Evolutionary conservation across 2,888 invertebrate genomes (phyloP).

Genomic region (Lycocerus yunnanus): DNA sequence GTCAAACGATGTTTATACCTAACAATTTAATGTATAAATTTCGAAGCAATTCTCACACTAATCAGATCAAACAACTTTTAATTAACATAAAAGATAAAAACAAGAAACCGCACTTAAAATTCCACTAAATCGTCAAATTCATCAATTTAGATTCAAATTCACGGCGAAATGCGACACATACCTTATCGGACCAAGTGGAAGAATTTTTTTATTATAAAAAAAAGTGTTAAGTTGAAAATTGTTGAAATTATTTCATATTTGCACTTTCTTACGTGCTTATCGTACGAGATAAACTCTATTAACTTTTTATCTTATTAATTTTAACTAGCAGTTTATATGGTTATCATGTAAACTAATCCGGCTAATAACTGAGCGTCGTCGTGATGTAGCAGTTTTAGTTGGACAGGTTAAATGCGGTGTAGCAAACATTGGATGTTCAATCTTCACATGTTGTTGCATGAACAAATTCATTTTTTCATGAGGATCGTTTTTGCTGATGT

Average conservation of each 20-base stretch:
- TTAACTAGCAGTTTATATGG: slow-evolving; percentile 6
- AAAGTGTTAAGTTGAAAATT: background rate
- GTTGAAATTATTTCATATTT: background rate
- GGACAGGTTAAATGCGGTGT: slow-evolving; percentile 45
- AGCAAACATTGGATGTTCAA: slow-evolving; percentile 41
- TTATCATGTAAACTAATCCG: slow-evolving; percentile 20
- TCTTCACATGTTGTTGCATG: slow-evolving; percentile 40
- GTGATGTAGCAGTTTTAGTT: slow-evolving; percentile 40
- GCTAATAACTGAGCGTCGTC: slow-evolving; percentile 24
- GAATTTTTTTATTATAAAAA: background rate
- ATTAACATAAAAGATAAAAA: background rate
- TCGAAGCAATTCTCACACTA: slow-evolving; percentile 1
- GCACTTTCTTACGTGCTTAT: background rate
- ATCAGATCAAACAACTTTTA: slow-evolving; percentile 3
- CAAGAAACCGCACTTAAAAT: background rate
- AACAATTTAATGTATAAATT: background rate
- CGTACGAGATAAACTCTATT: slow-evolving; percentile 1
- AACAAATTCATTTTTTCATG: slow-evolving; percentile 32
- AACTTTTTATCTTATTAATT: slow-evolving; percentile 22
- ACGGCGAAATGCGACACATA: background rate
- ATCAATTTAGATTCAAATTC: background rate
- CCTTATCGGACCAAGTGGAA: background rate
- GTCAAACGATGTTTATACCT: background rate
- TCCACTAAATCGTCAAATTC: background rate
- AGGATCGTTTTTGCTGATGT: background rate